Percentiles rank a stretch among this genome's conserved stretches.
Evolutionary conservation across 1,140 invertebrate species (phyloP).

Genomic region (Dendroctonus valens): DNA sequence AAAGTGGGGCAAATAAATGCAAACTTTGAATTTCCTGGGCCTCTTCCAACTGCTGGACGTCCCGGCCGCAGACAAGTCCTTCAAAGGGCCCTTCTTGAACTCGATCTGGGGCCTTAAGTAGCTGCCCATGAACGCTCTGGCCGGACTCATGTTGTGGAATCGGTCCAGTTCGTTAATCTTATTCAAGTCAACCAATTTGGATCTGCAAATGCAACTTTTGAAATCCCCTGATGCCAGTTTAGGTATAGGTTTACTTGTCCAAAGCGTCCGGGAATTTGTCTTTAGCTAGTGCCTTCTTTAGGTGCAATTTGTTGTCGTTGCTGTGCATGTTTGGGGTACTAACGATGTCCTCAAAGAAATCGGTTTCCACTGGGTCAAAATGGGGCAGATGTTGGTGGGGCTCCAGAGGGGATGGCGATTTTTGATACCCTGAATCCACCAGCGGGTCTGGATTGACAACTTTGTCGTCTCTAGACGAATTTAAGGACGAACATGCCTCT

Average conservation of each 20-base stretch:
- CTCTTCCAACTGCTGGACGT: slow-evolving; percentile 19
- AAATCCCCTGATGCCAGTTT: not conserved
- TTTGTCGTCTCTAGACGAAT: not conserved
- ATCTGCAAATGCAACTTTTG: not conserved
- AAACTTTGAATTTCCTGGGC: slow-evolving; percentile 10
- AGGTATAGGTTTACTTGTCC: not conserved
- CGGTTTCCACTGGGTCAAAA: slow-evolving; percentile 18
- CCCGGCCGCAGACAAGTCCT: slow-evolving; percentile 8
- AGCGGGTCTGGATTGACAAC: slow-evolving; percentile 32
- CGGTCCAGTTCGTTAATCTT: slow-evolving; percentile 36
- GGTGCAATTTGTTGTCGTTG: slow-evolving; percentile 32
- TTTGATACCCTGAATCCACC: slow-evolving; percentile 57
- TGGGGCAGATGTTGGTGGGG: slow-evolving; percentile 1
- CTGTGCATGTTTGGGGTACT: slow-evolving; percentile 25
- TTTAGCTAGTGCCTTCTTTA: slow-evolving; percentile 21
- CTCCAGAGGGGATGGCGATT: slow-evolving; percentile 49
- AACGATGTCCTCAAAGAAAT: slow-evolving; percentile 21
- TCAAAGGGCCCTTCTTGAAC: slow-evolving; percentile 13
- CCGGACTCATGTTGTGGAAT: slow-evolving; percentile 18
- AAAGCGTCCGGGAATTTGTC: slow-evolving; percentile 19
- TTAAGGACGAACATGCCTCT: slow-evolving; percentile 11
- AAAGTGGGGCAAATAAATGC: not conserved
- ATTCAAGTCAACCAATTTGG: slow-evolving; percentile 20
- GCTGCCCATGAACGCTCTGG: slow-evolving; percentile 25
- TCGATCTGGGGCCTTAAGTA: slow-evolving; percentile 26